A percentile compares a stretch with the other conserved stretches of the same genome.
phyloP scores from a whole-genome alignment of 2,797 vertebrate species.

The Linurgus olivaceus region DNA sequence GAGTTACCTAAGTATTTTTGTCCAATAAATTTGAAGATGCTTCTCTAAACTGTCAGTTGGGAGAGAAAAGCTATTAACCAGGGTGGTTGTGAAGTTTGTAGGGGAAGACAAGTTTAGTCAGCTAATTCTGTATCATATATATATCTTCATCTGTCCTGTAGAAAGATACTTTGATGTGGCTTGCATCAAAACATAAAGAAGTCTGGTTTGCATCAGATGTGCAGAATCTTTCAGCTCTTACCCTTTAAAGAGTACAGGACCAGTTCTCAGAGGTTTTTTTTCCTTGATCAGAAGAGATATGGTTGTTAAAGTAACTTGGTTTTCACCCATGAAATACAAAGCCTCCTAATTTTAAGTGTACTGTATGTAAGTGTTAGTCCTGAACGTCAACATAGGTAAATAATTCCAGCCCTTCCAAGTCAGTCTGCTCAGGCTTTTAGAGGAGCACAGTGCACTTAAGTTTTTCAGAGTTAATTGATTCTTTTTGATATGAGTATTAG shows the following conservation, averaged over 20 bases:
- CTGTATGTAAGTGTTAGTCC: background rate
- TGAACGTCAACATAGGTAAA: background rate
- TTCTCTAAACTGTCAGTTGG: background rate
- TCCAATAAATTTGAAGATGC: background rate
- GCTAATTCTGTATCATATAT: background rate
- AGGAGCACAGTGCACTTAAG: background rate
- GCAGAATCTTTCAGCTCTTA: background rate
- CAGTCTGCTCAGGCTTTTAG: background rate
- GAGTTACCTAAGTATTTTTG: background rate
- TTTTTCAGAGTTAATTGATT: background rate
- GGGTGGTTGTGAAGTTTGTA: background rate
- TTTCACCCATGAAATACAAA: background rate
- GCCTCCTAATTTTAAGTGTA: background rate
- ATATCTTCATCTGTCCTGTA: background rate
- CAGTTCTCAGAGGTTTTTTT: background rate
- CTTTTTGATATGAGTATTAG: background rate
- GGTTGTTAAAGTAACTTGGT: background rate
- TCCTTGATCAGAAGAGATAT: accelerated
- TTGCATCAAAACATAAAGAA: background rate
- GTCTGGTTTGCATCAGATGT: background rate
- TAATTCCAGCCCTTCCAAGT: background rate
- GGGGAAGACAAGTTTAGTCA: background rate
- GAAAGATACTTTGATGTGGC: background rate
- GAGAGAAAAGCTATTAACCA: background rate
- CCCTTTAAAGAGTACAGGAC: background rate